Evolutionary conservation across 2,888 invertebrate species (phyloP).

Genomic region (Perizoma affinitatum): DNA sequence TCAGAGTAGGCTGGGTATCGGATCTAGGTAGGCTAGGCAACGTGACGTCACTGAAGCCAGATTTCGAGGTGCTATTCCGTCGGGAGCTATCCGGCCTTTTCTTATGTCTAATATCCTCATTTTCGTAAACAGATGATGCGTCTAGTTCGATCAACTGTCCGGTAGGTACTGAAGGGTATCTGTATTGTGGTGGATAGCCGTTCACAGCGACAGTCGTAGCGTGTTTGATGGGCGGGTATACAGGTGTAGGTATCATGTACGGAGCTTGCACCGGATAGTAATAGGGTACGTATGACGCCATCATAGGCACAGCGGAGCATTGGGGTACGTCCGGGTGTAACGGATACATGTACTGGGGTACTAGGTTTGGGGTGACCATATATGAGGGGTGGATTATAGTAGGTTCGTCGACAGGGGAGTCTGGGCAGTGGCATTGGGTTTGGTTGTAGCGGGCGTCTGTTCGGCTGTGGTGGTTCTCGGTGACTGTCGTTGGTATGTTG

Average conservation of each 20-base stretch:
- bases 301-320: constrained; percentile 60
- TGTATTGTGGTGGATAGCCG: constrained; percentile 67
- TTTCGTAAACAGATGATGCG: constrained; percentile 69
- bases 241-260: constrained; percentile 75
- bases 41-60: constrained; percentile 71
- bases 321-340: constrained; percentile 48
- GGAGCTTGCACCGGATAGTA: constrained; percentile 77
- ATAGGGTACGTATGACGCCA: constrained; percentile 73
- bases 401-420: constrained; percentile 44
- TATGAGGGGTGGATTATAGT: constrained; percentile 50
- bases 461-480: constrained; percentile 47
- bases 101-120: constrained; percentile 60
- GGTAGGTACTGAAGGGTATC: constrained; percentile 85
- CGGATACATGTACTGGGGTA: constrained; percentile 55
- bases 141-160: constrained; percentile 88
- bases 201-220: constrained; percentile 75
- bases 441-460: constrained; percentile 51
- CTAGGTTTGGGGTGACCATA: constrained; percentile 50
- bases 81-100: constrained; percentile 59
- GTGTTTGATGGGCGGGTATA: constrained; percentile 75
- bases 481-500: constrained; percentile 61
- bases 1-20: constrained; percentile 75
- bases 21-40: constrained; percentile 75
- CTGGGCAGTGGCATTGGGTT: constrained; percentile 48
- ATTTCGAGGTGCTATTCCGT: constrained; percentile 70